phyloP scores from a whole-genome alignment of 1,140 invertebrate genomes.

The Sipha flava region DNA sequence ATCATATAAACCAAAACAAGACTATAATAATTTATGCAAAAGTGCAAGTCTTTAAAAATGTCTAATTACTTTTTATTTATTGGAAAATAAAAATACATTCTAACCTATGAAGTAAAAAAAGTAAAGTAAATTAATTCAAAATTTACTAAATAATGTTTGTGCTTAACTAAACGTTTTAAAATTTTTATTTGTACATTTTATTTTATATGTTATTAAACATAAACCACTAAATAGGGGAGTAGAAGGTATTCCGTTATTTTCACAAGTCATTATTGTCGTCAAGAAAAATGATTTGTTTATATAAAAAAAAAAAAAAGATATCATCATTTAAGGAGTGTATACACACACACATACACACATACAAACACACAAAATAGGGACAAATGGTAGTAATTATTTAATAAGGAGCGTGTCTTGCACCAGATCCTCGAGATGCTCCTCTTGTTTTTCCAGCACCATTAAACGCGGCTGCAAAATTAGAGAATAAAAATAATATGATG shows the following conservation, averaged over 20 bases:
- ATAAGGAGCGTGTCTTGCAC: slow-evolving; percentile 45
- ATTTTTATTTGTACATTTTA: slow-evolving; percentile 20
- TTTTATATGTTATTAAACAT: slow-evolving; percentile 13
- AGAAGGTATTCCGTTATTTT: neutral
- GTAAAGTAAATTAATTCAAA: slow-evolving; percentile 1
- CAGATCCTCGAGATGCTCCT: slow-evolving; percentile 39
- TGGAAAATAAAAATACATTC: slow-evolving; percentile 5
- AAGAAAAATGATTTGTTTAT: slow-evolving; percentile 26
- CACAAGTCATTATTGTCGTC: slow-evolving; percentile 18
- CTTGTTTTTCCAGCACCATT: slow-evolving; percentile 23
- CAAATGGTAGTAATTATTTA: slow-evolving; percentile 30
- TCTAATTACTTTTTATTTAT: slow-evolving; percentile 19
- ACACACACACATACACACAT: slow-evolving; percentile 22
- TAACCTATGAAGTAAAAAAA: slow-evolving; percentile 19
- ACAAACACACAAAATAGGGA: slow-evolving; percentile 3
- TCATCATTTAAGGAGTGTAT: slow-evolving; percentile 8
- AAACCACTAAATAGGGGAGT: neutral
- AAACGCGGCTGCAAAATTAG: slow-evolving; percentile 13
- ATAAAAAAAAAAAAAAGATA: slow-evolving; percentile 18
- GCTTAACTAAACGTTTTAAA: slow-evolving; percentile 6
- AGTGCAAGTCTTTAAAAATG: slow-evolving; percentile 2
- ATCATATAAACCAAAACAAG: neutral
- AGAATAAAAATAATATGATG: neutral
- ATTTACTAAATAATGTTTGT: slow-evolving; percentile 4
- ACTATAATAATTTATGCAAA: neutral